Base-by-base conservation (phyloP, 2,888 invertebrate genomes). In the Harpalus rubripes region DNA sequence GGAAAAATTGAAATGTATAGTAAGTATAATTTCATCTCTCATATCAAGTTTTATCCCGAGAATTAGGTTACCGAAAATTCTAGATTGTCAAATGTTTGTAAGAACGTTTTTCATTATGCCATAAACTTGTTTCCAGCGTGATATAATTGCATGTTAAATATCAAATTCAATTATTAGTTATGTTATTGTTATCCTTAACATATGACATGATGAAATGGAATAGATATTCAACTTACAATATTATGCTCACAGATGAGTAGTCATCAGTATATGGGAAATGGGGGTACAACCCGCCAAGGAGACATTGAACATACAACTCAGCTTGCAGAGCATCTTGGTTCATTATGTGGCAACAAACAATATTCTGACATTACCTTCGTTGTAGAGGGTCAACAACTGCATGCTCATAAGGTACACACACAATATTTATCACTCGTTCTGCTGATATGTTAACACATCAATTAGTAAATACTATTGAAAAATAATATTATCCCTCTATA, bases 301-400 rank as follows among this genome's bases (percentile, higher is more conserved):
- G 94, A 95, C 88, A 94, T 96, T 81, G 94, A 95, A 88, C 95
- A 96, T 90, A 92, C 93, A 58, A 90, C 92, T 84, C 95, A 95
- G 88, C 93, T 98, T 87, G 98, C 96, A 0, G 96, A 97, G 88
- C 95, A 98, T 90, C 95, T 99, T 89, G 96, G 96, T 1, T 94
- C 95, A 7, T 92, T 99, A 74, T 98, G 96, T 90, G 93, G 97
- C 87, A 97, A 95, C 84, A 95, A 96, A 78, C 97, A 98, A 89
- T 98, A 97, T 91, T 96, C 97, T 7, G 99, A 99, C 92, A 95
- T 99, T 82, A 95, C 95, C 0, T 93, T 99, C 83, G 92, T 97
- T 56, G 97, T 99, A 76, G 98, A 97, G 89, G 96, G 95, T 86
- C 92, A 93, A 86, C 91, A 91, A 87, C 93, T 96, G 86, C 93